Evolutionary conservation across 2,888 invertebrate species (phyloP).

Genomic region (Ormyrus rosae): DNA sequence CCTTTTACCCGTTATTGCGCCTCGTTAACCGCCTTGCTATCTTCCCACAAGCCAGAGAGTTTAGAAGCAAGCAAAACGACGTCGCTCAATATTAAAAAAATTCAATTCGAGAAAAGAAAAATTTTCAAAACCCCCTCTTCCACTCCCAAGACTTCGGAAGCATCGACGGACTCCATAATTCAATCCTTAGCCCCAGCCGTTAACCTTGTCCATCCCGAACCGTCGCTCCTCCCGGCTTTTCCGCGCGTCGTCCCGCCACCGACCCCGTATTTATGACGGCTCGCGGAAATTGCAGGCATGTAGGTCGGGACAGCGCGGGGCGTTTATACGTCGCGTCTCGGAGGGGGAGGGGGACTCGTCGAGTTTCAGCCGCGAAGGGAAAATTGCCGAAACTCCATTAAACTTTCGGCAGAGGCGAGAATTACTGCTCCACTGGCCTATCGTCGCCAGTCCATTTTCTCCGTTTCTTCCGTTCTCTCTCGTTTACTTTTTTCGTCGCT

Average conservation of each 20-base stretch:
- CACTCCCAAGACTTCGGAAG: too few species aligned
- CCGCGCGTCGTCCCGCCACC: too few species aligned
- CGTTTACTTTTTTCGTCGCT: not conserved
- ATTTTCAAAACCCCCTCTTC: too few species aligned
- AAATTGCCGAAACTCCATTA: slow-evolving; percentile 55
- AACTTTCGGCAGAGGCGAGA: slow-evolving; percentile 49
- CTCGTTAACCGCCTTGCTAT: not conserved
- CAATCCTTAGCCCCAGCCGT: too few species aligned
- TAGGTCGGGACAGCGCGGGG: not conserved
- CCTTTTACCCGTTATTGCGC: not conserved
- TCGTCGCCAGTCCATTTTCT: not conserved
- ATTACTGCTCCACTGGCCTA: slow-evolving; percentile 30
- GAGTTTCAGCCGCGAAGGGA: not conserved
- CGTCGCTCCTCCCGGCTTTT: too few species aligned
- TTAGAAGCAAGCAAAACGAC: too few species aligned
- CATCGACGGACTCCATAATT: too few species aligned
- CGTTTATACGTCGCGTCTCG: not conserved
- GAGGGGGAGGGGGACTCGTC: not conserved
- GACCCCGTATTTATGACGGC: not conserved
- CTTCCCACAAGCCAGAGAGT: too few species aligned
- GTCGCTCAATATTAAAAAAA: too few species aligned
- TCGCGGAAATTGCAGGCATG: slow-evolving; percentile 2
- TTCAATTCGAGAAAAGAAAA: too few species aligned
- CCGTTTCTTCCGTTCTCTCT: not conserved
- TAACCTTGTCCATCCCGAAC: too few species aligned